Percentiles rank a stretch among this genome's conserved stretches.
These are phyloP conservation scores for Aviceda subcristata DNA, from an alignment of 2,113 vertebrate genomes.

Conservation along the genomic window DNA sequence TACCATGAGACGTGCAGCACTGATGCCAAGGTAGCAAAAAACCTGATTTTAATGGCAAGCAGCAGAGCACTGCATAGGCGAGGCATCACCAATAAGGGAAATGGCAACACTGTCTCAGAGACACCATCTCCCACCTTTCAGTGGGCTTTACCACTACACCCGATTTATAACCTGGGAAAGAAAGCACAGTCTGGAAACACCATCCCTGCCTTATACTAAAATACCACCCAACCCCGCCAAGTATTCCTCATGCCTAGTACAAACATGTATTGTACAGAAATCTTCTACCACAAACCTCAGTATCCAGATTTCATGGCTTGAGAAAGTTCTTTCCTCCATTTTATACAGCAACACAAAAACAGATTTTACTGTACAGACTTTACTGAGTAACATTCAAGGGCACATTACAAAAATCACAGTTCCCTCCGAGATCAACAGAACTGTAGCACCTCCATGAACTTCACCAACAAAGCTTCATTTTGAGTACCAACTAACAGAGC, in stretches of 20 bases:
- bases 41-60: not conserved
- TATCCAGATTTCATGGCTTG: not conserved
- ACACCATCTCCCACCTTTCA: not conserved
- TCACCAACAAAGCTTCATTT: not conserved
- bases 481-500: not conserved
- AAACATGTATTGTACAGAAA: not conserved
- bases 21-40: not conserved
- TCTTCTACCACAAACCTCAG: not conserved
- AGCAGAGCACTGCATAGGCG: not conserved
- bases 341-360: not conserved
- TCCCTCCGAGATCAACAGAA: not conserved
- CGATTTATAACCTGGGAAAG: not conserved
- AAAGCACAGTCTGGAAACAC: not conserved
- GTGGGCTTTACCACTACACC: not conserved
- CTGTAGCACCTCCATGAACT: not conserved
- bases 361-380: not conserved
- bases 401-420: not conserved
- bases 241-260: not conserved
- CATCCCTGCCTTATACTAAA: not conserved
- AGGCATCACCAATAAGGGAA: not conserved
- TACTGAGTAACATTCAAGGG: not conserved
- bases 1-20: not conserved
- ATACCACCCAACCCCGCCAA: not conserved
- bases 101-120: fast-evolving
- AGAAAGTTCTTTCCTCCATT: not conserved